phyloP scores from a whole-genome alignment of 2,888 invertebrate species.

The Ditylenchus weischeri region DNA sequence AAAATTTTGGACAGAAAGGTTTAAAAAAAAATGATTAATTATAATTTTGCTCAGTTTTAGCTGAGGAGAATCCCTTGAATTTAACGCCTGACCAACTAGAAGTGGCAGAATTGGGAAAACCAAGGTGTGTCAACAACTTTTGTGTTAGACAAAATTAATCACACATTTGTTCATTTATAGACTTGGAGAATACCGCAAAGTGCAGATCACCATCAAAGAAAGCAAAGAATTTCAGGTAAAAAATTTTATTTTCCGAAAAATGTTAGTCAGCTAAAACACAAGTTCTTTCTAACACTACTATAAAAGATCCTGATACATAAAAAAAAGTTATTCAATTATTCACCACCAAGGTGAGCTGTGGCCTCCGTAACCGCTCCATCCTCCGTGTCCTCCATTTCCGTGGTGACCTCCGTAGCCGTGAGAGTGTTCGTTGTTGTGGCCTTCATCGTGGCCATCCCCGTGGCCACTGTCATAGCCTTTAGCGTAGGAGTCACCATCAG shows the following conservation, averaged over 20 bases:
- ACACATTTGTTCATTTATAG: no score
- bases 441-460: constrained; percentile 11
- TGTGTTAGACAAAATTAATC: no score
- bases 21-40: no score
- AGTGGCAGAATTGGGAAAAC: constrained; percentile 71
- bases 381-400: constrained; percentile 9
- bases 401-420: constrained; percentile 13
- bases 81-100: constrained; percentile 60
- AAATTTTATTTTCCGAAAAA: no score
- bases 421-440: not conserved
- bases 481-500: constrained; percentile 10
- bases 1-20: no score
- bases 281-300: no score
- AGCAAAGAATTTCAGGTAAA: constrained; percentile 95
- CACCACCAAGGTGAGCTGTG: constrained; percentile 5
- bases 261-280: no score
- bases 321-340: not conserved
- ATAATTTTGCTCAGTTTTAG: constrained; percentile 10
- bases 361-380: constrained; percentile 14
- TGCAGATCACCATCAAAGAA: constrained; percentile 87
- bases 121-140: constrained; percentile 63
- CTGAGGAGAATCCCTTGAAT: constrained; percentile 37
- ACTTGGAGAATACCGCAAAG: constrained; percentile 79
- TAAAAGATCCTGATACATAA: no score
- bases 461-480: constrained; percentile 7